Base-by-base conservation (phyloP, 2,888 invertebrate species). In the Oscheius sp. region DNA sequence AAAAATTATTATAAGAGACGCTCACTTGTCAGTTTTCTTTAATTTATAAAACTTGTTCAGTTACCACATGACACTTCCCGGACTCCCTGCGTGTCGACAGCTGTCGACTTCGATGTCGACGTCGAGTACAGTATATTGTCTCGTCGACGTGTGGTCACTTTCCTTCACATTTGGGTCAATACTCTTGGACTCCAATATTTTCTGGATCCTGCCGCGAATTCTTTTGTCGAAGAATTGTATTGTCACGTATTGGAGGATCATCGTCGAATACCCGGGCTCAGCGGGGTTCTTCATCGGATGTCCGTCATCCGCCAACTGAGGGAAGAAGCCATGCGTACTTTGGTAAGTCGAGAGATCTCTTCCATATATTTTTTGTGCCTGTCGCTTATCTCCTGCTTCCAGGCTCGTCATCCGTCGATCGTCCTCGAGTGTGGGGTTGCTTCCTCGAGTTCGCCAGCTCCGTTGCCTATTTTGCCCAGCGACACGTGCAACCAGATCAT, bases 101-200 rank as follows among this genome's bases (percentile, higher is more conserved):
- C 63, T 12, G 64, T 72, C 27, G 72, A 72, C 12, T 72, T 46
- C 21, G 74, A 74, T 0, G 63, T 76, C 46, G 80, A 81, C 35
- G 46, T 68, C 13, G 81, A 82, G 43, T 58, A 55, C 69, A n/a
- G 72, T 69, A 35, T 78, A 70, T 52, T 53, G 43, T 45, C 69
- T 72, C 83, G 93, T 89, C 91, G 92, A 83, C 91, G 93, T 76
- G 93, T 94, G 16, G 92, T 94, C 58, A 92, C 93, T 82, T 94
- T 94, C 89, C 92, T 93, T 68, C 92, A 93, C 84, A 91, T 92
- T 84, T 94, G 94, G 94, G 92, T 93, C 55, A 91, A 91, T 79
- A 92, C 93, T 2, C 92, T 93, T 64, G 91, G 93, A 5, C 92
- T 93, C 85, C 93, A 93, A 1, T 93, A 94, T 78, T 93, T 93